These are phyloP conservation scores for Ursus arctos DNA, from an alignment of 2,113 vertebrate species.

Conservation along the genomic window DNA sequence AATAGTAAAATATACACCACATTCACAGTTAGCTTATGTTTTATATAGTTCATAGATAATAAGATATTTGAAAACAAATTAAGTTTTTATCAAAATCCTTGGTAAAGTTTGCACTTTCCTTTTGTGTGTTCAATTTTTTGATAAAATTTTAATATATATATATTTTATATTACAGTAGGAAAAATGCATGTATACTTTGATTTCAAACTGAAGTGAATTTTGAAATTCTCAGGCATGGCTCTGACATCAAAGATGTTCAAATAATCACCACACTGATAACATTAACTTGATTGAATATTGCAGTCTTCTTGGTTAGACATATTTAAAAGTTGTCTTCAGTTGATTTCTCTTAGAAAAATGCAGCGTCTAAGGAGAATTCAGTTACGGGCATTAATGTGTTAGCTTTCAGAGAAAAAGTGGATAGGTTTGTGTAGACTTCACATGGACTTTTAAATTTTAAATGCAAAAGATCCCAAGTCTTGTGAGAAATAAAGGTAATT, in stretches of 20 bases:
- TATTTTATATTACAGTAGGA: slow-evolving; percentile 73
- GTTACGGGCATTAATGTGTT: neutral
- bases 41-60: slow-evolving; percentile 74
- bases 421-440: slow-evolving; percentile 53
- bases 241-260: slow-evolving; percentile 78
- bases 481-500: slow-evolving; percentile 62
- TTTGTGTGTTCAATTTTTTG: slow-evolving; percentile 75
- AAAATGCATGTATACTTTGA: slow-evolving; percentile 65
- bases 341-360: slow-evolving; percentile 73
- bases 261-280: slow-evolving; percentile 73
- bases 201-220: slow-evolving; percentile 79
- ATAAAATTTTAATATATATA: slow-evolving; percentile 78
- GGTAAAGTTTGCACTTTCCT: slow-evolving; percentile 65
- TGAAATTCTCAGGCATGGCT: slow-evolving; percentile 66
- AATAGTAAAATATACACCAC: slow-evolving; percentile 60
- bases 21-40: slow-evolving; percentile 66
- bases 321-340: slow-evolving; percentile 64
- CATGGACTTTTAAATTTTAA: slow-evolving; percentile 56
- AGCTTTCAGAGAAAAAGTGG: slow-evolving; percentile 41
- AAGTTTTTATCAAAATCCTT: slow-evolving; percentile 78
- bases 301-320: slow-evolving; percentile 61
- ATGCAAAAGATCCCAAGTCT: slow-evolving; percentile 32
- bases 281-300: slow-evolving; percentile 75
- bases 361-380: slow-evolving; percentile 45
- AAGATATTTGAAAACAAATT: slow-evolving; percentile 78